Conservation (phyloP, 1,140 invertebrate species). For the Aphaenogaster floridana region DNA sequence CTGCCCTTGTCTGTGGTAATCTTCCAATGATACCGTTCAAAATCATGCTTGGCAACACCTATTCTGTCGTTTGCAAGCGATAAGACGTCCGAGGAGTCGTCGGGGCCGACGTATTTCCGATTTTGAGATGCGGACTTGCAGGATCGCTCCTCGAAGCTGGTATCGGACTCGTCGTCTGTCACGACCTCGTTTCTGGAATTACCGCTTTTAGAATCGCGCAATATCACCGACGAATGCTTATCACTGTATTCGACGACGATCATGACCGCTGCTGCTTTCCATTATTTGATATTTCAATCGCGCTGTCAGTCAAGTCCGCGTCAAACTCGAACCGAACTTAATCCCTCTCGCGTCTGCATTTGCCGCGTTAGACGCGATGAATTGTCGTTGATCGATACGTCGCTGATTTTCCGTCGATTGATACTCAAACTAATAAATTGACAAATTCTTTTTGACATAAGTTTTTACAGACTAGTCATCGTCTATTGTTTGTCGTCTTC, state of each 20-base stretch:
- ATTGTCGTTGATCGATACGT: conserved; percentile 18
- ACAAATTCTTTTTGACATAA: background rate
- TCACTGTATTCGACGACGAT: conserved; percentile 54
- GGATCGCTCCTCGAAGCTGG: conserved; percentile 32
- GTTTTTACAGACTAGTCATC: background rate
- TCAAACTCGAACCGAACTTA: background rate
- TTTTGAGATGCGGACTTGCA: conserved; percentile 40
- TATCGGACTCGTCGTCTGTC: conserved; percentile 37
- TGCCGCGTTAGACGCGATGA: conserved; percentile 16
- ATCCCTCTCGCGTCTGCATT: conserved; percentile 26
- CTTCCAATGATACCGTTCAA: background rate
- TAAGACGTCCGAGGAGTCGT: conserved; percentile 1
- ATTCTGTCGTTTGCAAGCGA: conserved; percentile 19
- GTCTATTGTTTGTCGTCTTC: background rate
- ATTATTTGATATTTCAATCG: conserved; percentile 63
- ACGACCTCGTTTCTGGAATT: conserved; percentile 22
- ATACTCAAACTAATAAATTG: background rate
- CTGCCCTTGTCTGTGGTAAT: background rate
- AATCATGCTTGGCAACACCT: conserved; percentile 40
- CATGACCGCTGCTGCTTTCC: conserved; percentile 66
- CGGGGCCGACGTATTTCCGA: conserved; percentile 14
- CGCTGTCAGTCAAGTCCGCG: conserved; percentile 35
- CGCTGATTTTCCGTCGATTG: background rate
- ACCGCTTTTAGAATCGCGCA: conserved; percentile 19
- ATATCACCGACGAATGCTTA: conserved; percentile 41